Conservation (phyloP, 1,140 invertebrate species). For the Colletes latitarsis region DNA sequence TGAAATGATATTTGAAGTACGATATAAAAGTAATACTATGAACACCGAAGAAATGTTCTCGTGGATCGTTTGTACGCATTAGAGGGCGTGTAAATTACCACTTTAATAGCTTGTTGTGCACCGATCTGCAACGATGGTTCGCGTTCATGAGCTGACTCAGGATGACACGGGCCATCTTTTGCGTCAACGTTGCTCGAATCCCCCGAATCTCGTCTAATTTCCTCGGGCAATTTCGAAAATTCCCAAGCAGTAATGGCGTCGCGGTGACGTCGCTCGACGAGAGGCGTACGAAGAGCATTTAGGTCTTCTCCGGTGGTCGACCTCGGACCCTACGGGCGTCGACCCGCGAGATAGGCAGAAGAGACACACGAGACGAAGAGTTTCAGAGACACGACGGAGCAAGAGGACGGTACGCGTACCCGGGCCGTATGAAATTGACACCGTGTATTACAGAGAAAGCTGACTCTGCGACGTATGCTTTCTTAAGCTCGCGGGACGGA, state of each 20-base stretch:
- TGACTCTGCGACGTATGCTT: constrained; percentile 47
- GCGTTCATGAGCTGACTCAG: too few species aligned
- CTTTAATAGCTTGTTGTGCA: too few species aligned
- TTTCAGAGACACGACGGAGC: constrained; percentile 28
- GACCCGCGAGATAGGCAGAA: constrained; percentile 51
- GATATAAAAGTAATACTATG: too few species aligned
- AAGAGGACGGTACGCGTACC: constrained; percentile 15
- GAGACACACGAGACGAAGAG: constrained; percentile 52
- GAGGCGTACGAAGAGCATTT: constrained; percentile 10
- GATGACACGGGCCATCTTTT: too few species aligned
- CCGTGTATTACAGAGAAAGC: constrained; percentile 58
- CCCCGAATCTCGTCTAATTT: background rate
- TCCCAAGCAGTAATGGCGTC: background rate
- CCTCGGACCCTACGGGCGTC: constrained; percentile 35
- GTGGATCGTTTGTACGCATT: too few species aligned
- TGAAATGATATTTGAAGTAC: too few species aligned
- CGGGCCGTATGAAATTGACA: constrained; percentile 60
- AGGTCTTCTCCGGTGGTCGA: constrained; percentile 36
- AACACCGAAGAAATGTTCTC: too few species aligned
- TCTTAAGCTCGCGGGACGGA: constrained; percentile 49
- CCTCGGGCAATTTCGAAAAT: background rate
- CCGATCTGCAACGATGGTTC: too few species aligned
- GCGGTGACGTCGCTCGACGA: constrained; percentile 2
- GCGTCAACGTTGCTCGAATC: background rate
- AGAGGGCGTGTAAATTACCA: too few species aligned